Percentiles rank a stretch among this genome's conserved stretches.
These are phyloP conservation scores for Conger conger DNA, from an alignment of 2,113 vertebrate genomes.

Conservation along the genomic window DNA sequence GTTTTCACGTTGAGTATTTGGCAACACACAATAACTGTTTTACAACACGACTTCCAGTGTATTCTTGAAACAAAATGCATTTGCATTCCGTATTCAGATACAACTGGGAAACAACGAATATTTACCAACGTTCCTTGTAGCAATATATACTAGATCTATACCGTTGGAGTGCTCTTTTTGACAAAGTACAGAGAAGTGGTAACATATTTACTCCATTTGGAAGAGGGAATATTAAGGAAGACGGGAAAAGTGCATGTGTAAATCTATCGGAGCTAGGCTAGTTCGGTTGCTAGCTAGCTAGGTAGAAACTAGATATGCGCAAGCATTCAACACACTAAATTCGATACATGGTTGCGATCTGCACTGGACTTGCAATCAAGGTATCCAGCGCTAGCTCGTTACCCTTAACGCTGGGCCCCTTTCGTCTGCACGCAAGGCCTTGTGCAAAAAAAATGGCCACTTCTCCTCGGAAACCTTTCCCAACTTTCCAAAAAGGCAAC, in stretches of 20 bases:
- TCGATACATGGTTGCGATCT: background rate
- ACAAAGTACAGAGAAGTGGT: background rate
- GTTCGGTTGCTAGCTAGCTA: background rate
- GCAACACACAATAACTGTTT: background rate
- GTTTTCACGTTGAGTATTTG: background rate
- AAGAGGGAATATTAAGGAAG: background rate
- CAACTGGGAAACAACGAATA: background rate
- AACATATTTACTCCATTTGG: background rate
- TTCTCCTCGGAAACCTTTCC: no score
- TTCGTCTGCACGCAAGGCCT: slow-evolving; percentile 25
- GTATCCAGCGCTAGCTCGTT: slow-evolving; percentile 38
- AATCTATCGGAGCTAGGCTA: background rate
- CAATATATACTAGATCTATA: background rate
- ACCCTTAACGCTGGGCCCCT: slow-evolving; percentile 47
- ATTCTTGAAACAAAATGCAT: background rate
- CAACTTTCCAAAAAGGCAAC: slow-evolving; percentile 16
- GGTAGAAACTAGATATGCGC: slow-evolving; percentile 2
- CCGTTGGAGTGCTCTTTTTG: background rate
- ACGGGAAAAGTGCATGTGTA: background rate
- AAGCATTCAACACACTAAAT: background rate
- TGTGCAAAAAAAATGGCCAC: background rate
- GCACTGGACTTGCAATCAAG: slow-evolving; percentile 9
- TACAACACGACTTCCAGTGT: background rate
- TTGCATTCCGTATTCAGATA: background rate
- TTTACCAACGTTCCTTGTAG: background rate